Evolutionary conservation across 2,888 invertebrate genomes (phyloP).

Genomic region (Antheraea assamensis): DNA sequence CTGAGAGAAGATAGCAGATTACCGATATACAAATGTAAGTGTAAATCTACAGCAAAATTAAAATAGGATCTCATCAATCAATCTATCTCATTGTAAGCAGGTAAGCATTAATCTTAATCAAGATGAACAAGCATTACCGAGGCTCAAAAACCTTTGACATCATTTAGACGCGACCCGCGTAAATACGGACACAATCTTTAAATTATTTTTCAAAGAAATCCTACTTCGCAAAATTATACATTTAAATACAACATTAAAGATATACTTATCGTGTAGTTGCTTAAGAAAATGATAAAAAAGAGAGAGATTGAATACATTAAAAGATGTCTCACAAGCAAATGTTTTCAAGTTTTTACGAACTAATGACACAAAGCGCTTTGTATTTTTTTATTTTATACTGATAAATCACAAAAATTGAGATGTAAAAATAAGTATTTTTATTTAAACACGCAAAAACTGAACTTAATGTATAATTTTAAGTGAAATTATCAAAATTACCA

Average conservation of each 20-base stretch:
- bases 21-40: conserved; percentile 6
- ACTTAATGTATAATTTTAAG: no score
- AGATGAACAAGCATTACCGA: neutral
- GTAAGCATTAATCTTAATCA: conserved; percentile 14
- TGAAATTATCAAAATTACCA: no score
- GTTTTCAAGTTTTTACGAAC: no score
- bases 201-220: neutral
- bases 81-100: conserved; percentile 14
- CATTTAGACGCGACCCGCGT: neutral
- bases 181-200: neutral
- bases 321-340: no score
- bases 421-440: no score
- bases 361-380: no score
- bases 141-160: conserved; percentile 5
- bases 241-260: neutral
- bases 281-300: neutral
- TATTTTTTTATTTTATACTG: no score
- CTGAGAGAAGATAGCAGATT: neutral
- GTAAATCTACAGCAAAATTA: neutral
- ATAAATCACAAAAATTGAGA: no score
- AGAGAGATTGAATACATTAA: no score
- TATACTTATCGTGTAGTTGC: neutral
- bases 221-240: neutral
- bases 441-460: no score
- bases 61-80: conserved; percentile 4